Evolutionary conservation across 2,113 vertebrate genomes (phyloP).

Genomic region (Electrona antarctica): DNA sequence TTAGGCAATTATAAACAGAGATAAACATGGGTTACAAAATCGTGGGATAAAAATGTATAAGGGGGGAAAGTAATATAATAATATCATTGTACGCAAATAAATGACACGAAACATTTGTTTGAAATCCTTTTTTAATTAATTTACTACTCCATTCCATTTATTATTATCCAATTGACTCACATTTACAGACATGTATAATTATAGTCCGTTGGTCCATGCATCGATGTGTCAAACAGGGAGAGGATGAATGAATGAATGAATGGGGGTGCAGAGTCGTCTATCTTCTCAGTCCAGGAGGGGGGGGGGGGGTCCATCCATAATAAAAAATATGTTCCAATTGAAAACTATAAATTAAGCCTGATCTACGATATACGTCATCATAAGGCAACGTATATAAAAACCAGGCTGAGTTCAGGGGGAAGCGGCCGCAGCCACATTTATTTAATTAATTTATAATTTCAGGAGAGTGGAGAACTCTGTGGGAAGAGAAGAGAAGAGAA

Average conservation of each 20-base stretch:
- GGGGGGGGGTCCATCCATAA: too few species aligned
- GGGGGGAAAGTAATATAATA: too few species aligned
- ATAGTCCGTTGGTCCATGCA: constrained; percentile 18
- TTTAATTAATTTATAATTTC: constrained; percentile 52
- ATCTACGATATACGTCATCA: too few species aligned
- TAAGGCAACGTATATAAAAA: too few species aligned
- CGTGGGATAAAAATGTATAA: too few species aligned
- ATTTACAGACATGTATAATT: constrained; percentile 21
- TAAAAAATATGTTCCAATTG: not conserved
- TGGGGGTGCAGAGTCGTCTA: constrained; percentile 24
- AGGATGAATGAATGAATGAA: constrained; percentile 32
- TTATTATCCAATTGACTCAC: constrained; percentile 12
- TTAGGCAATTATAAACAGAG: too few species aligned
- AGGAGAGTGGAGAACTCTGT: constrained; percentile 82
- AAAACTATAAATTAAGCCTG: constrained; percentile 8
- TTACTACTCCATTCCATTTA: constrained; percentile 52
- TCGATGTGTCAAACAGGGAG: constrained; percentile 28
- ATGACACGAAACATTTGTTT: constrained; percentile 1
- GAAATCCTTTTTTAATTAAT: constrained; percentile 27
- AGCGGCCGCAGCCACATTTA: too few species aligned
- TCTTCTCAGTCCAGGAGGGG: constrained; percentile 14
- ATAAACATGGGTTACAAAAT: too few species aligned
- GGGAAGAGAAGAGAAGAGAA: not conserved
- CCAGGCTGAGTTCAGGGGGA: too few species aligned
- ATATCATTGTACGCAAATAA: too few species aligned